Percentiles rank a stretch among this genome's conserved stretches.
Evolutionary conservation across 2,888 invertebrate genomes (phyloP).

Genomic region (Meiosimyza platycephala): DNA sequence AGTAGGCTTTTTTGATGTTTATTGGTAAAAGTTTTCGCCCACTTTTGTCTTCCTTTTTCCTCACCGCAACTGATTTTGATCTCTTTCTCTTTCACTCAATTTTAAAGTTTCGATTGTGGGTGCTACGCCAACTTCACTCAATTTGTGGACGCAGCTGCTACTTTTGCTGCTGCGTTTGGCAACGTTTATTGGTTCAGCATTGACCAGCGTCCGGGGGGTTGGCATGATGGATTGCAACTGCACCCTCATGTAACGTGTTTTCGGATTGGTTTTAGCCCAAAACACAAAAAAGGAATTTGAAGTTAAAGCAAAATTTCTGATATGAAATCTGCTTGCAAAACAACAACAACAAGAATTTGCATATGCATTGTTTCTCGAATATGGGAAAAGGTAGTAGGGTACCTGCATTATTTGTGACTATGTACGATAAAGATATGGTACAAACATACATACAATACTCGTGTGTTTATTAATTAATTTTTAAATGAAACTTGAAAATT

Average conservation of each 20-base stretch:
- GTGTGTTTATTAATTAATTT: too few species aligned
- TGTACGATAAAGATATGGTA: too few species aligned
- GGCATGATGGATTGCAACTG: conserved; percentile 25
- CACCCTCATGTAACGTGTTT: conserved; percentile 22
- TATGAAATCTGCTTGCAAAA: too few species aligned
- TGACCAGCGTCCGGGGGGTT: conserved; percentile 17
- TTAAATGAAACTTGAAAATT: too few species aligned
- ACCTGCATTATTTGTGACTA: too few species aligned
- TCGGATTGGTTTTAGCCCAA: conserved; percentile 25
- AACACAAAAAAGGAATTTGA: background rate
- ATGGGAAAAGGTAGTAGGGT: too few species aligned
- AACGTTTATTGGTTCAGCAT: conserved; percentile 22
- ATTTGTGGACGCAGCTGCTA: conserved; percentile 3
- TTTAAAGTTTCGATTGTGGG: conserved; percentile 9
- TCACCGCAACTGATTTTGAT: too few species aligned
- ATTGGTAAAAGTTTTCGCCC: conserved; percentile 4
- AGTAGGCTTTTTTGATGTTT: conserved; percentile 9
- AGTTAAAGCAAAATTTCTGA: too few species aligned
- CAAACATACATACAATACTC: too few species aligned
- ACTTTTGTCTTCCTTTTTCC: too few species aligned
- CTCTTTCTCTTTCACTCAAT: background rate
- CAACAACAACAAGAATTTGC: too few species aligned
- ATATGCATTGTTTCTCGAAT: too few species aligned
- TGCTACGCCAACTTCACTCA: conserved; percentile 11
- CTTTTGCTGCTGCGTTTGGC: background rate